Conservation (phyloP, 2,888 invertebrate species). For the Coremacera marginata region DNA sequence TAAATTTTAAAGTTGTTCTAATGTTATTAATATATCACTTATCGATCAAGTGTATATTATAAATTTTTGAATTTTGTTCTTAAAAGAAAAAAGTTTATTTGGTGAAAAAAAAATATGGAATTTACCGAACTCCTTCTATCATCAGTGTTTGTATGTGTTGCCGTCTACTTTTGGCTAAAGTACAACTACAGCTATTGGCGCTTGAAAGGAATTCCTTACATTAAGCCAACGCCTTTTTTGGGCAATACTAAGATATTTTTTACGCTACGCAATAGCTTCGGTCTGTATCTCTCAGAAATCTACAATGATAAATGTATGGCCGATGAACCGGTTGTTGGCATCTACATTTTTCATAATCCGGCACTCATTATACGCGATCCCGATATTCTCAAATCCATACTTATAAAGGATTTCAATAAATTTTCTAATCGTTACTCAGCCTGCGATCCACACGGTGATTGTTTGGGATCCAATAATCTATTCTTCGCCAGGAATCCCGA, state of each 20-base stretch:
- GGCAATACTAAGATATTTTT: conserved; percentile 67
- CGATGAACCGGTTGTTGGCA: conserved; percentile 60
- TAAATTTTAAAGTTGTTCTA: too few relatives aligned
- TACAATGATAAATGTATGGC: conserved; percentile 55
- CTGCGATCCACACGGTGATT: conserved; percentile 61
- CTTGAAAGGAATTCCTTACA: conserved; percentile 63
- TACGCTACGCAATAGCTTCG: conserved; percentile 56
- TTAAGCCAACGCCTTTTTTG: conserved; percentile 63
- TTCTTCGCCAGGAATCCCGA: conserved; percentile 68
- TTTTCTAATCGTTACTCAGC: conserved; percentile 62
- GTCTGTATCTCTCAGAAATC: conserved; percentile 61
- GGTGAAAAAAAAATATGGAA: conserved; percentile 46
- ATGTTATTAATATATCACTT: too few relatives aligned
- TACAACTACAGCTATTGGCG: conserved; percentile 62
- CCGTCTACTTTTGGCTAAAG: conserved; percentile 65
- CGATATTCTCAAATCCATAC: conserved; percentile 67
- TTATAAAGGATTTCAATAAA: conserved; percentile 69
- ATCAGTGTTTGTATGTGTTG: conserved; percentile 49
- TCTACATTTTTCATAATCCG: conserved; percentile 69
- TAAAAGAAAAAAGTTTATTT: neutral
- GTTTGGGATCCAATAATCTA: conserved; percentile 67
- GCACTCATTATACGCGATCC: conserved; percentile 67
- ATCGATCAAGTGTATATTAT: too few relatives aligned
- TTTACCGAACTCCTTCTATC: conserved; percentile 51
- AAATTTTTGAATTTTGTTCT: too few relatives aligned